Evolutionary conservation across 2,113 vertebrate genomes (phyloP).

Genomic region (Cyanistes caeruleus): DNA sequence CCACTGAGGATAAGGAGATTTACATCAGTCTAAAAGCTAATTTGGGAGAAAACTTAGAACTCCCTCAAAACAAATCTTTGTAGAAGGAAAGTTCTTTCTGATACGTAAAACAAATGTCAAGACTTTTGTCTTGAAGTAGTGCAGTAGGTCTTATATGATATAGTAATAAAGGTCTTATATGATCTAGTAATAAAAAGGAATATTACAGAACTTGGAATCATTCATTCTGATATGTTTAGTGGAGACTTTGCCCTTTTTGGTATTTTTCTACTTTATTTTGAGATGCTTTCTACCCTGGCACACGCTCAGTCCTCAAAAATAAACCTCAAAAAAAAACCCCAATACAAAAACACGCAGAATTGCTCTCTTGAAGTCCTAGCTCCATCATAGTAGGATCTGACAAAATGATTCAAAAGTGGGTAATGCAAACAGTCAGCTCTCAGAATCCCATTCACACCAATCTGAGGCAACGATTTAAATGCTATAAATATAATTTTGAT

Average conservation of each 20-base stretch:
- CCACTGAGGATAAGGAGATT: neutral
- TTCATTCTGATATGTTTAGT: neutral
- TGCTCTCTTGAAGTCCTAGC: neutral
- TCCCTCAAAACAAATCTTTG: neutral
- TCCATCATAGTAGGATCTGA: neutral
- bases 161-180: neutral
- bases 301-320: neutral
- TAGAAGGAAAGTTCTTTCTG: neutral
- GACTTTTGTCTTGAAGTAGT: neutral
- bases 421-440: slow-evolving; percentile 41
- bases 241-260: neutral
- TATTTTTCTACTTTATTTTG: neutral
- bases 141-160: neutral
- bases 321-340: neutral
- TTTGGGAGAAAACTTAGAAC: neutral
- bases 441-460: neutral
- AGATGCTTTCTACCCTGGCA: neutral
- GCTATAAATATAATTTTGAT: slow-evolving; percentile 60
- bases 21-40: neutral
- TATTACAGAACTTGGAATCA: neutral
- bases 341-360: neutral
- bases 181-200: neutral
- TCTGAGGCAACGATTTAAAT: slow-evolving; percentile 37
- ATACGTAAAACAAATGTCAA: neutral
- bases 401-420: neutral